Evolutionary conservation across 2,113 vertebrate genomes (phyloP), one percentile per base, ranked within the genome.

Genomic region (Alces alces): DNA sequence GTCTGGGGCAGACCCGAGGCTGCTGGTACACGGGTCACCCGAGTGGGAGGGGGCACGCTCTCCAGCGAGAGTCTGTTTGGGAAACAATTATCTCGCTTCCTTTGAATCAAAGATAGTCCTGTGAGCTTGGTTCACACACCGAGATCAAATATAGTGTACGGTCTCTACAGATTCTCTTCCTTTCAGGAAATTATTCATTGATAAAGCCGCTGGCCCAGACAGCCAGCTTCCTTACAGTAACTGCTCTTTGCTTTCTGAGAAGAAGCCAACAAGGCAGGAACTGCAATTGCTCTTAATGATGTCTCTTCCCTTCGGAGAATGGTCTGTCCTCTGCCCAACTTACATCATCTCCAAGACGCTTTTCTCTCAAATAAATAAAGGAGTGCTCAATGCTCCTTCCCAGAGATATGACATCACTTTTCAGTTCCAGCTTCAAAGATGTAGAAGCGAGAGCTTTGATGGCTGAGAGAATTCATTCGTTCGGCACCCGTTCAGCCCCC

Each of bases 121-220:
- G 47, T 0, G 1, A 7, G 25, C 61, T 39, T 27, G 16, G 85
- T 83, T 39, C 36, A 23, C 0, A 28, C 83, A 47, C 91, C 0
- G 7, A 97, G 97, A 98, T 98, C 94, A 96, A 95, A 93, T 92
- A 28, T 2, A 80, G 57, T 33, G 86, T 25, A 39, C 1, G 12
- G 76, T 98, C 98, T 97, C 98, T 95, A 55, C 95, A 95, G 17
- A 61, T 95, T 93, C 55, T 16, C 55, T 94, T 97, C 87, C 95
- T 96, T 98, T 98, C 97, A 97, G 95, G 97, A 83, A 96, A 94
- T 85, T 96, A 95, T 98, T 85, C 95, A 98, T 87, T 96, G 96
- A 98, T 95, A 94, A 96, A 95, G 64, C 93, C 86, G 79, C 97
- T 93, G 52, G 52, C 86, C 66, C 97, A 91, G 90, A 90, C 94